Percentiles rank a stretch among this genome's conserved stretches.
Conservation (phyloP, 2,797 vertebrate genomes). For the Hemibagrus guttatus region DNA sequence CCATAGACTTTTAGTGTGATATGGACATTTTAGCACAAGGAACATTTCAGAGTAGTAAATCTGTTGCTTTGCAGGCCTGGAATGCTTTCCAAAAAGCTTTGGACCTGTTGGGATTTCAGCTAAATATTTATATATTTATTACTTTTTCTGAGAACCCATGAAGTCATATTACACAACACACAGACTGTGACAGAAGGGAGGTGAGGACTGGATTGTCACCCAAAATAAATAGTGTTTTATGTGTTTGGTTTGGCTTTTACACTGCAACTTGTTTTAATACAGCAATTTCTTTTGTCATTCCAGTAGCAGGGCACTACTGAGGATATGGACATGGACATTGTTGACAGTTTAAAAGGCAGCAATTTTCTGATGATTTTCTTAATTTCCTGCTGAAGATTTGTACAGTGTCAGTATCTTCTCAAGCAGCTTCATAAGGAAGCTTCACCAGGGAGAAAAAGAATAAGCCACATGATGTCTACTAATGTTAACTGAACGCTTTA, state of each 20-base stretch:
- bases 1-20: conserved; percentile 9
- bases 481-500: too few species aligned
- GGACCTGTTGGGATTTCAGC: background rate
- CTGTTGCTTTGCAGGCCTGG: background rate
- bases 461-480: too few species aligned
- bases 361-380: background rate
- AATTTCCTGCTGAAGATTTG: too few species aligned
- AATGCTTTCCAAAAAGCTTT: background rate
- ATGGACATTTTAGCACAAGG: conserved; percentile 3
- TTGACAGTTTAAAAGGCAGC: background rate
- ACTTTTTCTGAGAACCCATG: background rate
- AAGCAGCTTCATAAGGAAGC: too few species aligned
- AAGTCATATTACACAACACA: conserved; percentile 27
- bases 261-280: background rate
- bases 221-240: background rate
- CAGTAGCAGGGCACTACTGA: background rate
- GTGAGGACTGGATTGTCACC: background rate
- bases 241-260: conserved; percentile 26
- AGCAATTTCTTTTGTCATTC: background rate
- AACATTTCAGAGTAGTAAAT: conserved; percentile 32
- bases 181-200: conserved; percentile 30
- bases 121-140: background rate
- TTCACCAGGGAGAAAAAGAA: too few species aligned
- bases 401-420: too few species aligned
- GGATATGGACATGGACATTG: background rate